Conservation (phyloP, 2,797 vertebrate genomes). For the Dipus sagitta region DNA sequence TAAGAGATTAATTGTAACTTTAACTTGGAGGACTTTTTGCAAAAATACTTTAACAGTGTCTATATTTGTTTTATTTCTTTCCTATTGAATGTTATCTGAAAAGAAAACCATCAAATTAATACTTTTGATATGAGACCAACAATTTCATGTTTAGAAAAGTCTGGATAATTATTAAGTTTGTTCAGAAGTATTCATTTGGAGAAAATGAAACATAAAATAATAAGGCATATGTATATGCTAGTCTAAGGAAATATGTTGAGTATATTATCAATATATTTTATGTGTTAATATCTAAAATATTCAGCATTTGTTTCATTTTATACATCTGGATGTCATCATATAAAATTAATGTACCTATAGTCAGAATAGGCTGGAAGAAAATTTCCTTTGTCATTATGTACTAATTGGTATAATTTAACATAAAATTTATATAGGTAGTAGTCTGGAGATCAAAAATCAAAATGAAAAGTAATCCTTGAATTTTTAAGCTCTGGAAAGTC, state of each 20-base stretch:
- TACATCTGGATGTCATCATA: constrained; percentile 1
- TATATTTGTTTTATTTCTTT: constrained; percentile 14
- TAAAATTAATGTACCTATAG: constrained; percentile 5
- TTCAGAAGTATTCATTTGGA: background rate
- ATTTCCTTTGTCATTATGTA: background rate
- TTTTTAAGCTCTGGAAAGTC: constrained; percentile 20
- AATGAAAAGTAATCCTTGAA: background rate
- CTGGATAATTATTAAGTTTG: constrained; percentile 24
- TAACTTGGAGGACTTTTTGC: background rate
- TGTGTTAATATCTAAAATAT: background rate
- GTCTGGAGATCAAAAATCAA: constrained; percentile 17
- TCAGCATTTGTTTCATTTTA: constrained; percentile 38
- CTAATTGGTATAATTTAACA: constrained; percentile 35
- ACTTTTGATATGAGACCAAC: background rate
- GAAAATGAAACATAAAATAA: constrained; percentile 48
- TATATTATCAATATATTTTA: background rate
- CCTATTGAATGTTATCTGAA: constrained; percentile 41
- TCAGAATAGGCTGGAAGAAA: constrained; percentile 28
- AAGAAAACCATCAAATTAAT: constrained; percentile 26
- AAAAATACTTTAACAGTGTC: constrained; percentile 31
- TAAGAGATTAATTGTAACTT: background rate
- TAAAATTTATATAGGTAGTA: background rate
- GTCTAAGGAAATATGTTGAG: background rate
- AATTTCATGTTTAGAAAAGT: constrained; percentile 47
- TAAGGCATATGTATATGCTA: background rate